Evolutionary conservation across 2,797 vertebrate genomes (phyloP).

Genomic region (Nothura maculosa): DNA sequence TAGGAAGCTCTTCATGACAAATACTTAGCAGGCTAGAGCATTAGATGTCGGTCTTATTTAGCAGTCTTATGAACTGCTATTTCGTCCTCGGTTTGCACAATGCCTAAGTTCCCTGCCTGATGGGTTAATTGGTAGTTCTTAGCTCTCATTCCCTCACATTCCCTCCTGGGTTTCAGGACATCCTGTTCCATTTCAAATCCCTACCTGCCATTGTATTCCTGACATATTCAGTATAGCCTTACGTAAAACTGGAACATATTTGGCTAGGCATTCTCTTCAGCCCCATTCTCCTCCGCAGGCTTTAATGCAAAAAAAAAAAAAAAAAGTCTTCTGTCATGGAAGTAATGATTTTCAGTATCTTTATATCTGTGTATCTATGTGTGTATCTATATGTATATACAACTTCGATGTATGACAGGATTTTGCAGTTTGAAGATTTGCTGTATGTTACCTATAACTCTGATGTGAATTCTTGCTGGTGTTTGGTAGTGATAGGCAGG

Average conservation of each 20-base stretch:
- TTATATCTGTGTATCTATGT: neutral
- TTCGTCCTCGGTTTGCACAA: accelerated
- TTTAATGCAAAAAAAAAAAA: neutral
- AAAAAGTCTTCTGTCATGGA: neutral
- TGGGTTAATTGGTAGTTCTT: neutral
- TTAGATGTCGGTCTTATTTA: neutral
- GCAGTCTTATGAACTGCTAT: neutral
- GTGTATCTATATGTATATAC: neutral
- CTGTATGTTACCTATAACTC: neutral
- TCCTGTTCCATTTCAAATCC: neutral
- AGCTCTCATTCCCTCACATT: neutral
- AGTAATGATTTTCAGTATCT: neutral
- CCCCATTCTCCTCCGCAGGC: neutral
- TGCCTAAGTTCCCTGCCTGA: neutral
- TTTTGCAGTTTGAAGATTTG: neutral
- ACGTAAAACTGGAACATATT: neutral
- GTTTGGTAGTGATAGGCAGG: neutral
- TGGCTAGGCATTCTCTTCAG: neutral
- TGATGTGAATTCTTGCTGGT: neutral
- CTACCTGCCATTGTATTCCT: neutral
- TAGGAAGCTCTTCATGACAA: neutral
- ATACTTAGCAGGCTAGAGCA: neutral
- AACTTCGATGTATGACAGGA: neutral
- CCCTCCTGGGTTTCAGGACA: neutral
- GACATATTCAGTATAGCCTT: neutral